Conservation (phyloP, 2,113 vertebrate species). For the Regulus satrapa region DNA sequence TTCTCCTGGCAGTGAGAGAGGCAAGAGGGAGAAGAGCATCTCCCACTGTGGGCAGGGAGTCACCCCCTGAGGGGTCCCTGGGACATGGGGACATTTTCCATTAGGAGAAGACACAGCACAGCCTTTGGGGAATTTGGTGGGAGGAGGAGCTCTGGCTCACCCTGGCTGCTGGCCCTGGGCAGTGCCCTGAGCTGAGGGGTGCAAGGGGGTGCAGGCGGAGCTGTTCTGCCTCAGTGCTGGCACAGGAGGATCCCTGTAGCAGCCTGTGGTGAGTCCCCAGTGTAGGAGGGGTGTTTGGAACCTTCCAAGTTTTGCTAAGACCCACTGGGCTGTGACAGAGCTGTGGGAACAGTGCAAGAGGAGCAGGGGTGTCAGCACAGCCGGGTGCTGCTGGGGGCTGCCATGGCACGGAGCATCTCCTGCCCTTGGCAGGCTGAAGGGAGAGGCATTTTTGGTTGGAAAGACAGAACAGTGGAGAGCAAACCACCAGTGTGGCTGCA, state of each 20-base stretch:
- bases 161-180: neutral
- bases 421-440: neutral
- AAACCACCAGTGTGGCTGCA: neutral
- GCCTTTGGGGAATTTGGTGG: neutral
- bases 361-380: neutral
- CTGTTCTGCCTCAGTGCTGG: neutral
- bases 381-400: neutral
- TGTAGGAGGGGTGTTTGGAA: neutral
- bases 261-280: neutral
- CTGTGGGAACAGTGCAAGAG: neutral
- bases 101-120: neutral
- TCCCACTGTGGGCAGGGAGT: neutral
- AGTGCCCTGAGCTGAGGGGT: neutral
- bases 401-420: rapidly evolving
- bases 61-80: neutral
- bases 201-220: neutral
- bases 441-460: neutral
- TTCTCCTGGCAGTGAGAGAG: neutral
- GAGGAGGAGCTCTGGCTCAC: neutral
- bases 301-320: neutral
- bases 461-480: neutral
- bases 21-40: neutral
- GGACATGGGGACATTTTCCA: neutral
- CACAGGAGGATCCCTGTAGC: neutral
- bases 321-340: neutral